Conservation (phyloP, 2,888 invertebrate genomes). For the Ephialtes manifestator region DNA sequence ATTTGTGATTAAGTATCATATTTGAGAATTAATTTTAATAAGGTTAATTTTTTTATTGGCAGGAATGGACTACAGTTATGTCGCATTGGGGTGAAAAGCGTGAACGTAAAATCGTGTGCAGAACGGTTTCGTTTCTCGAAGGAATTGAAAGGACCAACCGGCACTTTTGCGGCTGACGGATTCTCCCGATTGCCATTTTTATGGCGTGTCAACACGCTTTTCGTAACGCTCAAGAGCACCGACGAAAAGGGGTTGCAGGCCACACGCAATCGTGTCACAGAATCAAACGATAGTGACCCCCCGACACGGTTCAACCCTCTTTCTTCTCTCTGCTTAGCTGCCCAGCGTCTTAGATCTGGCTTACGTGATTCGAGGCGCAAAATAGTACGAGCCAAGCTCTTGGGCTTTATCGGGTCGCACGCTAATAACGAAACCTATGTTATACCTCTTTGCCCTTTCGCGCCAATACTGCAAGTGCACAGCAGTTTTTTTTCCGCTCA, state of each 20-base stretch:
- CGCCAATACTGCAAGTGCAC: conserved; percentile 40
- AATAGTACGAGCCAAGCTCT: conserved; percentile 58
- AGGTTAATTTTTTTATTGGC: conserved; percentile 34
- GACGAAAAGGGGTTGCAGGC: conserved; percentile 66
- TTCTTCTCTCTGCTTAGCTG: conserved; percentile 27
- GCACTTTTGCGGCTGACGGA: conserved; percentile 83
- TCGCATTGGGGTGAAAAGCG: conserved; percentile 25
- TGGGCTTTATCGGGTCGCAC: conserved; percentile 71
- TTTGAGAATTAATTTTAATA: background rate
- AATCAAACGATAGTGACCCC: conserved; percentile 74
- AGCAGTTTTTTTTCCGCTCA: conserved; percentile 33
- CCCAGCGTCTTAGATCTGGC: conserved; percentile 51
- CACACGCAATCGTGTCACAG: conserved; percentile 77
- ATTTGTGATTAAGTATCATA: background rate
- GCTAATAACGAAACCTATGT: conserved; percentile 67
- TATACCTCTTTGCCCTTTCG: conserved; percentile 45
- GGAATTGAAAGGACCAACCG: conserved; percentile 71
- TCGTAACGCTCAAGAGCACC: conserved; percentile 70
- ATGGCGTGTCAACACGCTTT: conserved; percentile 85
- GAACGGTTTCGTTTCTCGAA: conserved; percentile 71
- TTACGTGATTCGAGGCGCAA: conserved; percentile 63
- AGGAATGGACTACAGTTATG: conserved; percentile 30
- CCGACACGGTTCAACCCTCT: conserved; percentile 66
- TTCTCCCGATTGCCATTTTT: conserved; percentile 84
- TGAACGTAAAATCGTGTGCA: conserved; percentile 36